A percentile compares a stretch with the other conserved stretches of the same genome.
Evolutionary conservation across 2,797 vertebrate species (phyloP).

Genomic region (Gymnoscopelus microlampas): DNA sequence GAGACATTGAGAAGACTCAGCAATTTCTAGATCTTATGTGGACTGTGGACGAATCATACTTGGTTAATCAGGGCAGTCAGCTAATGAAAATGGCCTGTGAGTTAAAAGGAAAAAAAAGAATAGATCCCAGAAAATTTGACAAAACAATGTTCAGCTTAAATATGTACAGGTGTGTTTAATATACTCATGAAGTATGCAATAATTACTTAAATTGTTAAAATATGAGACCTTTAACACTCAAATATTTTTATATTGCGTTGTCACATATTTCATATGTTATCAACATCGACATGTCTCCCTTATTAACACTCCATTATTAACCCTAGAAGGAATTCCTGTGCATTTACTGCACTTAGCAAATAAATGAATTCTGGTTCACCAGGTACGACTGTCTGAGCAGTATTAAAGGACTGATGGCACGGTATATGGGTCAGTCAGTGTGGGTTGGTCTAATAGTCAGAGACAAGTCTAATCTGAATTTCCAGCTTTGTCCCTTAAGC

Average conservation of each 20-base stretch:
- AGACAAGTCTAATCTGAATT: constrained; percentile 73
- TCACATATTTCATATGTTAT: too few species aligned
- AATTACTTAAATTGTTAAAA: constrained; percentile 55
- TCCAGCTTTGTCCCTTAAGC: constrained; percentile 70
- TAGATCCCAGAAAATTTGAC: too few species aligned
- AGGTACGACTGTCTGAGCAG: not conserved
- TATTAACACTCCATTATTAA: not conserved
- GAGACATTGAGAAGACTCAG: too few species aligned
- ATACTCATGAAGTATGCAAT: too few species aligned
- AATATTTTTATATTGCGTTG: constrained; percentile 31
- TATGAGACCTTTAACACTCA: constrained; percentile 35
- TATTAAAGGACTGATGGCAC: not conserved
- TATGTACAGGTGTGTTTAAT: too few species aligned
- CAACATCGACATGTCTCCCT: not conserved
- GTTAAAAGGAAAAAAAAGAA: too few species aligned
- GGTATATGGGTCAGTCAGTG: constrained; percentile 28
- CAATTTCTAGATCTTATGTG: too few species aligned
- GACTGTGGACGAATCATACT: too few species aligned
- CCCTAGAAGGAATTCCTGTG: not conserved
- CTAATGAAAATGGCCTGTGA: too few species aligned
- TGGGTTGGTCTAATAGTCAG: constrained; percentile 21
- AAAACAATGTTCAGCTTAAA: too few species aligned
- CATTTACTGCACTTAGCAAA: not conserved
- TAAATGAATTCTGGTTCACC: not conserved
- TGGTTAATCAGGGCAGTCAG: too few species aligned